Percentiles rank a stretch among this genome's conserved stretches.
Evolutionary conservation across 1,140 invertebrate genomes (phyloP).

Genomic region (Contarinia nasturtii): DNA sequence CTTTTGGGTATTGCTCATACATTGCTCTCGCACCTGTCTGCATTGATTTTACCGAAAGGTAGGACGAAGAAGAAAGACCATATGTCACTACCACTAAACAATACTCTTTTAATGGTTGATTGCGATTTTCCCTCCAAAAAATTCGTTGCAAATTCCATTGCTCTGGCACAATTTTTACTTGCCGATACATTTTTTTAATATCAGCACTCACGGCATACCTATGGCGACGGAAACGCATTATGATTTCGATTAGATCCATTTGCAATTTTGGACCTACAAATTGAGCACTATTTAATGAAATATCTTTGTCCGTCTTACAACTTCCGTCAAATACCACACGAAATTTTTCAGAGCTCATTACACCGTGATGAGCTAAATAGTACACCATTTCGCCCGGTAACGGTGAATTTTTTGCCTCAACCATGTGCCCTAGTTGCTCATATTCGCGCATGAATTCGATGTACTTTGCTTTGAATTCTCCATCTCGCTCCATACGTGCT

Average conservation of each 20-base stretch:
- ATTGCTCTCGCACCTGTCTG: conserved; percentile 14
- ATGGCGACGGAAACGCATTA: conserved; percentile 21
- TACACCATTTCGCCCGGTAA: too few species aligned
- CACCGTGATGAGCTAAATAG: neutral
- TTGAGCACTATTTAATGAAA: conserved; percentile 20
- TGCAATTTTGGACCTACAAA: conserved; percentile 20
- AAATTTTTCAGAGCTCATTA: neutral
- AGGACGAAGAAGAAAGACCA: conserved; percentile 18
- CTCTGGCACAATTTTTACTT: conserved; percentile 13
- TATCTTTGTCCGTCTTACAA: conserved; percentile 8
- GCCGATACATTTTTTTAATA: conserved; percentile 23
- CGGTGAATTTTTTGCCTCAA: too few species aligned
- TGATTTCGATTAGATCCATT: conserved; percentile 19
- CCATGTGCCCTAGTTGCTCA: too few species aligned
- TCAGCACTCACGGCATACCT: conserved; percentile 17
- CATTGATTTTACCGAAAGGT: conserved; percentile 15
- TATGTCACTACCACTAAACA: conserved; percentile 16
- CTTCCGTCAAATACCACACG: conserved; percentile 5
- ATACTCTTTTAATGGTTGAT: conserved; percentile 6
- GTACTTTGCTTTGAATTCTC: too few species aligned
- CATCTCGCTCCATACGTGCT: too few species aligned
- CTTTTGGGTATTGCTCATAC: conserved; percentile 9
- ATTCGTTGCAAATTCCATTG: conserved; percentile 22
- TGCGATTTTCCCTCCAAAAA: conserved; percentile 15
- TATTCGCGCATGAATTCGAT: too few species aligned